Conservation (phyloP, 2,888 invertebrate species). For the Ormyrus thymus region DNA sequence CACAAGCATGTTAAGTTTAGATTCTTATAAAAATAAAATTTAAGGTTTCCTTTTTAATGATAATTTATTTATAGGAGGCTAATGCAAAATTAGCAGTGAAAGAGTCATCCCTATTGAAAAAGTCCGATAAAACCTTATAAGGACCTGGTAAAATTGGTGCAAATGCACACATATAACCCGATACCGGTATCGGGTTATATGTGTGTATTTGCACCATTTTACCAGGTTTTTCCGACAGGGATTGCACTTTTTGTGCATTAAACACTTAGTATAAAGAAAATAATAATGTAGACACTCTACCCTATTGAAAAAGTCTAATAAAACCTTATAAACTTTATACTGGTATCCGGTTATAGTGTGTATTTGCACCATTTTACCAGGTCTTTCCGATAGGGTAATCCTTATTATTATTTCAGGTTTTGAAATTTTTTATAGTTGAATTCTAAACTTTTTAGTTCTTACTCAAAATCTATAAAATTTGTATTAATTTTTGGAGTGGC, state of each 20-base stretch:
- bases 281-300: constrained; percentile 62
- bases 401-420: constrained; percentile 90
- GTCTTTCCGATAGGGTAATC: too few relatives aligned
- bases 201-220: too few relatives aligned
- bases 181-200: too few relatives aligned
- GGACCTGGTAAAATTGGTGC: too few relatives aligned
- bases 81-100: constrained; percentile 68
- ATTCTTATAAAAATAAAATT: not conserved
- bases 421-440: constrained; percentile 77
- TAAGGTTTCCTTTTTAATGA: not conserved
- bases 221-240: too few relatives aligned
- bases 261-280: constrained; percentile 78
- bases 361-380: too few relatives aligned
- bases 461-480: constrained; percentile 81
- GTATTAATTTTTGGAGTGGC: constrained; percentile 91
- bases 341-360: too few relatives aligned
- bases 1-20: constrained; percentile 62
- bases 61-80: constrained; percentile 59
- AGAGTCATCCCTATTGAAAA: too few relatives aligned
- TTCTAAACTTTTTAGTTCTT: constrained; percentile 74
- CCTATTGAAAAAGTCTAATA: too few relatives aligned
- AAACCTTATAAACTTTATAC: too few relatives aligned
- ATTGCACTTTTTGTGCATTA: constrained; percentile 82
- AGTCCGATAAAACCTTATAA: too few relatives aligned
- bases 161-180: too few relatives aligned